Conservation (phyloP, 1,140 invertebrate genomes). For the Drosophila elegans region DNA sequence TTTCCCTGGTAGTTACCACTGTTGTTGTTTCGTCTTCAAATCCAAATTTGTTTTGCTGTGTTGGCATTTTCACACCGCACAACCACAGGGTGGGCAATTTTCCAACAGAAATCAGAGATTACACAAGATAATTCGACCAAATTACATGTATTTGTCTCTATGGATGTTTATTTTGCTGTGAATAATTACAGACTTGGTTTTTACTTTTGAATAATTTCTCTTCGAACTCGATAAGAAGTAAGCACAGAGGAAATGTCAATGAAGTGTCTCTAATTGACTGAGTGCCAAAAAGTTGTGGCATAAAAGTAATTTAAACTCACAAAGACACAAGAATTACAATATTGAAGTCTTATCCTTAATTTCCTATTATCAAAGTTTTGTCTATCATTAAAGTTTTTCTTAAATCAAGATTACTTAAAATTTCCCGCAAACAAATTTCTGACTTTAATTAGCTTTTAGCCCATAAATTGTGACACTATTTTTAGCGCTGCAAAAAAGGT, state of each 20-base stretch:
- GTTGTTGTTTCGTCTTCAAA: conserved; percentile 25
- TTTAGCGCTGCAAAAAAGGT: conserved; percentile 18
- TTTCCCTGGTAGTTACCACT: conserved; percentile 49
- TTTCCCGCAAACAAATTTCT: conserved; percentile 19
- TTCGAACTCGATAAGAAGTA: conserved; percentile 14
- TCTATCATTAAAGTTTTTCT: too few relatives aligned
- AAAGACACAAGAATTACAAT: background rate
- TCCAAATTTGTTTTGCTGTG: conserved; percentile 33
- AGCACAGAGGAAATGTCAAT: conserved; percentile 28
- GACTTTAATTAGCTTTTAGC: conserved; percentile 14
- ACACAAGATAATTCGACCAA: conserved; percentile 39
- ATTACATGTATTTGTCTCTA: conserved; percentile 29
- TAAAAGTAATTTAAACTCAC: conserved; percentile 21
- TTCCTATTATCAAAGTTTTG: background rate
- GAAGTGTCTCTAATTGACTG: conserved; percentile 58
- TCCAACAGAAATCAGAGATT: conserved; percentile 28
- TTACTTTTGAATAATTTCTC: conserved; percentile 20
- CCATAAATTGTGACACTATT: conserved; percentile 29
- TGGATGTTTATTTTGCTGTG: conserved; percentile 7
- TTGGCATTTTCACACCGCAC: conserved; percentile 67
- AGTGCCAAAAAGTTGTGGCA: background rate
- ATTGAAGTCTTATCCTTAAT: background rate
- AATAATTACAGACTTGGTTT: conserved; percentile 29
- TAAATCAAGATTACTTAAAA: background rate
- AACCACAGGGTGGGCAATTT: conserved; percentile 32